phyloP scores from a whole-genome alignment of 2,888 invertebrate species.

The Anticlea derivata region DNA sequence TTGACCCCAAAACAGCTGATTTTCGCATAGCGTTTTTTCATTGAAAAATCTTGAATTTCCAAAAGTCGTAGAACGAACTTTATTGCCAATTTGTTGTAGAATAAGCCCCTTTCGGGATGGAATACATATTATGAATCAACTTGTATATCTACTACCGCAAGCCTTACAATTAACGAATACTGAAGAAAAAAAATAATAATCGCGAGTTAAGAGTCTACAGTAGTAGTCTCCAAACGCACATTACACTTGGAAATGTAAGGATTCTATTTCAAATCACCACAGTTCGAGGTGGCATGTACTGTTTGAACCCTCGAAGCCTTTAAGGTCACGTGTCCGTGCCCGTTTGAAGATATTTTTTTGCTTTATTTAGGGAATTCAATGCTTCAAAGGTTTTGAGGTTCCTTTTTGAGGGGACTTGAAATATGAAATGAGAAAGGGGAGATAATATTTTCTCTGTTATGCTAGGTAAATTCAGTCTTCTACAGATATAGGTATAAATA shows the following conservation, averaged over 20 bases:
- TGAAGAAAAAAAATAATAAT: conserved; percentile 1
- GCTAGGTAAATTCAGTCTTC: no score
- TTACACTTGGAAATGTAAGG: conserved; percentile 47
- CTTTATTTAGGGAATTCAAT: conserved; percentile 24
- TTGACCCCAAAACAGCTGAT: no score
- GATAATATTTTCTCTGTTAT: no score
- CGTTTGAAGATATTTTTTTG: conserved; percentile 24
- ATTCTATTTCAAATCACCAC: conserved; percentile 50
- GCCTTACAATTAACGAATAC: not conserved
- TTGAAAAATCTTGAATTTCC: no score
- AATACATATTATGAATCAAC: not conserved
- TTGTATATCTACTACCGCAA: not conserved
- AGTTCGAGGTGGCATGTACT: conserved; percentile 33
- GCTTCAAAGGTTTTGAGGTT: conserved; percentile 21
- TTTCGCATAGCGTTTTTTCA: no score
- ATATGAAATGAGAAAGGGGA: no score
- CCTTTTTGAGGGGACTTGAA: not conserved
- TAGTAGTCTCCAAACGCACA: conserved; percentile 40
- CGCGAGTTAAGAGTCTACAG: not conserved
- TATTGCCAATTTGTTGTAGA: no score
- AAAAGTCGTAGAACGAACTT: no score
- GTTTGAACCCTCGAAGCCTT: conserved; percentile 18
- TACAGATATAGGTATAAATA: no score
- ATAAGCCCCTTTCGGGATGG: no score
- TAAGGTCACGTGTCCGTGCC: conserved; percentile 39